These are phyloP conservation scores for Heliconius aoede DNA, from an alignment of 2,888 invertebrate species.

Conservation along the genomic window DNA sequence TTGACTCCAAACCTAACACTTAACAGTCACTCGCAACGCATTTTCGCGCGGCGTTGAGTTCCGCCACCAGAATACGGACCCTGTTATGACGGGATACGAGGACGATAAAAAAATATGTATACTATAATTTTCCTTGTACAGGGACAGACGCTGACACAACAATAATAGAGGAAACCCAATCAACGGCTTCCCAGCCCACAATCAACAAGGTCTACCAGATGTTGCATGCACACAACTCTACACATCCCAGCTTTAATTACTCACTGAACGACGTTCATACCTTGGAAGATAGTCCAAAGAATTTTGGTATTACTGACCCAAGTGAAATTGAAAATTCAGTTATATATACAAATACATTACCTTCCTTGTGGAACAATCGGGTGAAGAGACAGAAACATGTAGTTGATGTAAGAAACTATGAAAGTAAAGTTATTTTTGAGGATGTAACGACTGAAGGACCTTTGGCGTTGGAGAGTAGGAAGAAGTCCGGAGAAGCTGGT, in stretches of 20 bases:
- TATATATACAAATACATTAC: background rate
- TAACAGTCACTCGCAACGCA: too few relatives aligned
- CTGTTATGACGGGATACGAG: too few relatives aligned
- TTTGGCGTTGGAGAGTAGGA: slow-evolving; percentile 61
- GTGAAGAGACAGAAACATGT: slow-evolving; percentile 66
- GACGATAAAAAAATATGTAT: background rate
- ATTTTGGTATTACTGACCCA: slow-evolving; percentile 52
- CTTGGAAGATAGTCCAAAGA: slow-evolving; percentile 55
- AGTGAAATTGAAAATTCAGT: slow-evolving; percentile 30
- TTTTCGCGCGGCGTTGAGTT: too few relatives aligned
- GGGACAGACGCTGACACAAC: slow-evolving; percentile 72
- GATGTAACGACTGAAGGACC: slow-evolving; percentile 58
- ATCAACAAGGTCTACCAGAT: slow-evolving; percentile 77
- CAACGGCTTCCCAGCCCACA: slow-evolving; percentile 62
- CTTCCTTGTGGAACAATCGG: slow-evolving; percentile 42
- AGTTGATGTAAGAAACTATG: slow-evolving; percentile 61
- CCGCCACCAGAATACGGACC: too few relatives aligned
- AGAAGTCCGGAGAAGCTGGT: slow-evolving; percentile 73
- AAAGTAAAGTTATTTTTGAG: slow-evolving; percentile 51
- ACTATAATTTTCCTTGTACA: slow-evolving; percentile 53
- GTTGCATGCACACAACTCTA: slow-evolving; percentile 68
- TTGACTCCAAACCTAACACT: too few relatives aligned
- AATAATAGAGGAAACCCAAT: slow-evolving; percentile 59
- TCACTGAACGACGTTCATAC: slow-evolving; percentile 56
- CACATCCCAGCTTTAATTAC: slow-evolving; percentile 61